These are phyloP conservation scores for Ostrea edulis DNA, from an alignment of 1,140 invertebrate species.

Conservation along the genomic window DNA sequence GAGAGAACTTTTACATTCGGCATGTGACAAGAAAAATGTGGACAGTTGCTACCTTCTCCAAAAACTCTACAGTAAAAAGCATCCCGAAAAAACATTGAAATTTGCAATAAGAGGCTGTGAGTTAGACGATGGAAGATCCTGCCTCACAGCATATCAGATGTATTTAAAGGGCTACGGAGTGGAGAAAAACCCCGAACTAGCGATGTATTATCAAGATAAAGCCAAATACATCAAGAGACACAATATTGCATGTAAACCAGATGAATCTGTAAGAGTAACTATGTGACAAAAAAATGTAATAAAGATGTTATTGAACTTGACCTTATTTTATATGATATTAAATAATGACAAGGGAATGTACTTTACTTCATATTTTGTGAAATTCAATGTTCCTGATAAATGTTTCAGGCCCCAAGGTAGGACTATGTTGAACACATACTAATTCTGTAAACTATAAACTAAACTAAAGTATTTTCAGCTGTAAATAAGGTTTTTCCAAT, in stretches of 20 bases:
- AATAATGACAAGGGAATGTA: too few species aligned
- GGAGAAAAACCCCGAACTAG: neutral
- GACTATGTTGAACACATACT: too few species aligned
- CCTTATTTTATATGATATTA: too few species aligned
- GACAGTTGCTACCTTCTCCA: slow-evolving; percentile 4
- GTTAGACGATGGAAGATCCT: slow-evolving; percentile 7
- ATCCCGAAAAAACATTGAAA: neutral
- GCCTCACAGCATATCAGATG: neutral
- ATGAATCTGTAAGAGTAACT: slow-evolving; percentile 29
- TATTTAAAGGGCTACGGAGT: neutral
- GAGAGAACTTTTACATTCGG: neutral
- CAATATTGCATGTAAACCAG: neutral
- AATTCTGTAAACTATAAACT: too few species aligned
- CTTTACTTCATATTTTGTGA: too few species aligned
- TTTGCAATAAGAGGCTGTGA: slow-evolving; percentile 16
- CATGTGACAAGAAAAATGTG: slow-evolving; percentile 27
- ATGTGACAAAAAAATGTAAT: neutral
- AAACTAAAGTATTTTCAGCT: too few species aligned
- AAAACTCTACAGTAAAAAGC: neutral
- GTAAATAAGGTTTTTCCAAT: too few species aligned
- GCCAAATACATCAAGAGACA: neutral
- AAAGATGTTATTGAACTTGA: too few species aligned
- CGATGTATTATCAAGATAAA: neutral
- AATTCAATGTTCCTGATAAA: too few species aligned
- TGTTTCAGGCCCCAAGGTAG: too few species aligned